These are phyloP conservation scores for Corapipo altera DNA, from an alignment of 2,113 vertebrate genomes.

Conservation along the genomic window DNA sequence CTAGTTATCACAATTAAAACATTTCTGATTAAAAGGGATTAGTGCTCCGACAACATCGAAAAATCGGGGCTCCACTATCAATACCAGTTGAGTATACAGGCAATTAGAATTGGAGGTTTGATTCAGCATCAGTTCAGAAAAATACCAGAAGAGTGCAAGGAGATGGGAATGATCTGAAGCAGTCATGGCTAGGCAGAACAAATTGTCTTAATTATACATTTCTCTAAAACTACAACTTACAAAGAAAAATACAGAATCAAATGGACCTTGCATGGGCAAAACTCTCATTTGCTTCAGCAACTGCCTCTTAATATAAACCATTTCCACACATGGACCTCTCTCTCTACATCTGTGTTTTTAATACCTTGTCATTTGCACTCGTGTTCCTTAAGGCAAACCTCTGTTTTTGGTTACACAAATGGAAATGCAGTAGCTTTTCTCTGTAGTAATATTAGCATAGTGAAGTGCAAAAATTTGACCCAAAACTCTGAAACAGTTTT, in stretches of 20 bases:
- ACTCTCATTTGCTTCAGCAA: not conserved
- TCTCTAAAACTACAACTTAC: not conserved
- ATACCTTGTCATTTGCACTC: slow-evolving; percentile 41
- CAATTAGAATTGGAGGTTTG: not conserved
- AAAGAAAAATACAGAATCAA: not conserved
- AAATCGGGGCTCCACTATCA: not conserved
- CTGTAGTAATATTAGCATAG: not conserved
- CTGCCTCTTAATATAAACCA: slow-evolving; percentile 12
- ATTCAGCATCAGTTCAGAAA: not conserved
- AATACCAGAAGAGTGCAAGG: not conserved
- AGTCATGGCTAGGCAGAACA: not conserved
- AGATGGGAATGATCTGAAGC: not conserved
- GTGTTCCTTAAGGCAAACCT: slow-evolving; percentile 20
- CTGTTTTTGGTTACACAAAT: slow-evolving; percentile 21
- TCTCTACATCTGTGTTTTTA: slow-evolving; percentile 35
- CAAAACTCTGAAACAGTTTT: not conserved
- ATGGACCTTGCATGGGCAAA: not conserved
- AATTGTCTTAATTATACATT: not conserved
- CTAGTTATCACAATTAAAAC: not conserved
- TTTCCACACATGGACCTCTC: slow-evolving; percentile 1
- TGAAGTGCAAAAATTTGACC: not conserved
- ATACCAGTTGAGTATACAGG: fast-evolving
- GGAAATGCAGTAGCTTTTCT: slow-evolving; percentile 22
- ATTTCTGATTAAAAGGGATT: not conserved
- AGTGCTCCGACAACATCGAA: not conserved